A percentile compares a stretch with the other conserved stretches of the same genome.
phyloP scores from a whole-genome alignment of 37 sponge, comb jelly and placozoan species.

The Bolinopsis microptera region DNA sequence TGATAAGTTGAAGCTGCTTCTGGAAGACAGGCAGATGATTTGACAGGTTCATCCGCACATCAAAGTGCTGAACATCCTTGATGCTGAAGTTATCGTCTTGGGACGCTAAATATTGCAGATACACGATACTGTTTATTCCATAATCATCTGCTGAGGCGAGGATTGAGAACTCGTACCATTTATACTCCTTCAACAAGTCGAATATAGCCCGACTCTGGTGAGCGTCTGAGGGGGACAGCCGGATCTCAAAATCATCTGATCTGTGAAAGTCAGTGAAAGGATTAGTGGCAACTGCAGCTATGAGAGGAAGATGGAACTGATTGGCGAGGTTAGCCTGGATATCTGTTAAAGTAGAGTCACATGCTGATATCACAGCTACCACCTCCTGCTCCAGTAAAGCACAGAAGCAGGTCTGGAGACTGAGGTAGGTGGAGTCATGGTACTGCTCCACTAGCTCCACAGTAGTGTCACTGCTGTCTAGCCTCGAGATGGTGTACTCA shows the following conservation, averaged over 20 bases:
- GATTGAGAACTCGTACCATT: slow-evolving; percentile 38
- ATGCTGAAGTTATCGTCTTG: neutral
- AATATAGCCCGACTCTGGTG: slow-evolving; percentile 27
- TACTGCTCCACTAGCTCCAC: neutral
- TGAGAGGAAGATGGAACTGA: neutral
- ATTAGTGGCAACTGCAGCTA: neutral
- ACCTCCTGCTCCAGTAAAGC: neutral
- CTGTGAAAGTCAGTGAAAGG: neutral
- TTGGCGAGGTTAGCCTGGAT: neutral
- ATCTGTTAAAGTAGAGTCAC: neutral
- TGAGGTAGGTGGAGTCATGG: neutral
- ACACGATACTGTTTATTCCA: neutral
- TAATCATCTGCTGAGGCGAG: slow-evolving; percentile 30
- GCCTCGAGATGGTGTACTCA: neutral
- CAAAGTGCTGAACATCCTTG: slow-evolving; percentile 5
- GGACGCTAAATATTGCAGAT: neutral
- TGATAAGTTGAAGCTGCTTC: slow-evolving; percentile 1
- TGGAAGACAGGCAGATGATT: neutral
- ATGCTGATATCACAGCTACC: neutral
- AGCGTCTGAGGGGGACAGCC: neutral
- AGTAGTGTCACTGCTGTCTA: neutral
- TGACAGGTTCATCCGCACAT: neutral
- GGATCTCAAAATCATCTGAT: neutral
- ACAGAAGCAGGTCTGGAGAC: neutral
- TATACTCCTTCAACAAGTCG: neutral